Conservation (phyloP, 2,797 vertebrate species). For the Crenichthys baileyi region DNA sequence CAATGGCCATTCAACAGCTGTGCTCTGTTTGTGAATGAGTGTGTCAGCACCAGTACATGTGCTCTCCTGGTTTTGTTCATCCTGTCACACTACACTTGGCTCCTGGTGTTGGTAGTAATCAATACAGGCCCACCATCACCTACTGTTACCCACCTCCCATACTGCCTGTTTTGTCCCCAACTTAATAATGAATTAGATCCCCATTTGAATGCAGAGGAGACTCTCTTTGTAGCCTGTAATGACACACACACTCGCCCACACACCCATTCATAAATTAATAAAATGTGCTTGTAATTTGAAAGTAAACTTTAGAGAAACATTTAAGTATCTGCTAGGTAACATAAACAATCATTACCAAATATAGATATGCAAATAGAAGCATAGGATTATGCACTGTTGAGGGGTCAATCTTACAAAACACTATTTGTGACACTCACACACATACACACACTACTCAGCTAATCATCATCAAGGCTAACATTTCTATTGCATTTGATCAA, state of each 20-base stretch:
- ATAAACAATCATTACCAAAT: background rate
- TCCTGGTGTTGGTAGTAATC: constrained; percentile 98
- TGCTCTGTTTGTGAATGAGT: constrained; percentile 60
- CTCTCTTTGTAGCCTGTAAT: constrained; percentile 65
- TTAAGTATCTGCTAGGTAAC: background rate
- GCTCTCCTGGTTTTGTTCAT: constrained; percentile 85
- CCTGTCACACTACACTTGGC: constrained; percentile 92
- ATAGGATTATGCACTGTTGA: constrained; percentile 10
- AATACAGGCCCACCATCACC: constrained; percentile 97
- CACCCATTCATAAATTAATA: constrained; percentile 12
- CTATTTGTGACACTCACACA: constrained; percentile 12
- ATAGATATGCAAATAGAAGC: constrained; percentile 4
- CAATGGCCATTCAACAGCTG: constrained; percentile 81
- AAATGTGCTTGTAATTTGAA: background rate
- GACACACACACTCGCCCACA: constrained; percentile 56
- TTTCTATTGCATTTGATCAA: constrained; percentile 99
- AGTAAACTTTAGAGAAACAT: constrained; percentile 56
- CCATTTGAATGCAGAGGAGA: constrained; percentile 68
- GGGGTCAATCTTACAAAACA: constrained; percentile 14
- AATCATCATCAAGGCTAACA: constrained; percentile 91
- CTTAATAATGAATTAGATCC: constrained; percentile 94
- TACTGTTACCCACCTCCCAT: constrained; percentile 90
- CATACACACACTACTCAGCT: constrained; percentile 29
- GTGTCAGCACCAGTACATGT: constrained; percentile 44
- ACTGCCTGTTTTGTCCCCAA: constrained; percentile 97